Evolutionary conservation across 2,888 invertebrate species (phyloP).

Genomic region (Ormyrus labotus): DNA sequence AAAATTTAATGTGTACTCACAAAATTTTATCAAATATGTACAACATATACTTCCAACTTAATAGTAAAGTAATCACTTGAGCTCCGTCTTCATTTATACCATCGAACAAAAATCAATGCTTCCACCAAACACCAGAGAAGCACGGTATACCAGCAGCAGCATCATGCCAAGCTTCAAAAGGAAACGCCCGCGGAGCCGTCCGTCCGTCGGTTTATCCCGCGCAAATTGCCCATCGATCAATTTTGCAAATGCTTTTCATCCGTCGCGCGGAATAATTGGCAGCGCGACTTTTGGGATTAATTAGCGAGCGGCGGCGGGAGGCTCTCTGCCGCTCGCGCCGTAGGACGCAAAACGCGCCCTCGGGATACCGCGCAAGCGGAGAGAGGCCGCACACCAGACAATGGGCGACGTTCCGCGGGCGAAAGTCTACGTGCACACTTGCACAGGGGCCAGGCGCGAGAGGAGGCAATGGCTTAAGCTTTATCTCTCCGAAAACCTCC

Average conservation of each 20-base stretch:
- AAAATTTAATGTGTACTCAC: no score
- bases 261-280: constrained; percentile 21
- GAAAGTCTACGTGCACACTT: not conserved
- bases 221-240: constrained; percentile 23
- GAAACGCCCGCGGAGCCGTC: no score
- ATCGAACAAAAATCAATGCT: no score
- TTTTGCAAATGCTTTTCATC: constrained; percentile 34
- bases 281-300: constrained; percentile 30
- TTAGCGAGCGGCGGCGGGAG: not conserved
- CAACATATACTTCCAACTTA: no score
- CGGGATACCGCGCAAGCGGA: not conserved
- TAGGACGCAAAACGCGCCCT: constrained; percentile 11
- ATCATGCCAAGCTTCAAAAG: no score
- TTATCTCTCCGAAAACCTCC: constrained; percentile 29
- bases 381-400: not conserved
- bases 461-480: constrained; percentile 28
- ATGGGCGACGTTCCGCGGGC: not conserved
- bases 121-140: no score
- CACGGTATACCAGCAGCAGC: no score
- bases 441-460: no score
- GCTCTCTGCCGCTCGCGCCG: not conserved
- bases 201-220: no score
- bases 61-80: no score
- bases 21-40: no score
- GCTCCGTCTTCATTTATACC: no score